Evolutionary conservation across 2,113 vertebrate species (phyloP).

Genomic region (Ploceus nigricollis): DNA sequence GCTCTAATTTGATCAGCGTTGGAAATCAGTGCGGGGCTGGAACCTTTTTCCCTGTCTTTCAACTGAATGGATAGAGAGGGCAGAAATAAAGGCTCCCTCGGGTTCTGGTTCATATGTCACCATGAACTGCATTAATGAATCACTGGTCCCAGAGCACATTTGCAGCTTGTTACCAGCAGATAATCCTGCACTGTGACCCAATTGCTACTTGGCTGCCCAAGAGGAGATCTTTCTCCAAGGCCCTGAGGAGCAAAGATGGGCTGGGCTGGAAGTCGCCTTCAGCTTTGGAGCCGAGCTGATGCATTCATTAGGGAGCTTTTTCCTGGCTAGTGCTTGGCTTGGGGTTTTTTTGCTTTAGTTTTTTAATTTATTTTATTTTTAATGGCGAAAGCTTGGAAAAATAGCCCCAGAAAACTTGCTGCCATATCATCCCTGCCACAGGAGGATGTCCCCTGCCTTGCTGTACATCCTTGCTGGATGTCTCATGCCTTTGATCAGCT

Average conservation of each 20-base stretch:
- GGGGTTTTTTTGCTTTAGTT: not conserved
- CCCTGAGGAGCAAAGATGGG: conserved; percentile 28
- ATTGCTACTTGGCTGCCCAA: conserved; percentile 65
- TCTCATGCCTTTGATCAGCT: not conserved
- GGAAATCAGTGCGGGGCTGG: conserved; percentile 25
- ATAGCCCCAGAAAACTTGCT: not conserved
- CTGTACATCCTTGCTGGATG: not conserved
- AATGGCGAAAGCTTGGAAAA: not conserved
- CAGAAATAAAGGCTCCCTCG: conserved; percentile 64
- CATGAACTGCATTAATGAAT: conserved; percentile 67
- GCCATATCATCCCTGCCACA: not conserved
- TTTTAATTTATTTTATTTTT: not conserved
- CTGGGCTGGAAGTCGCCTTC: conserved; percentile 34
- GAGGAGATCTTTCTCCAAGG: conserved; percentile 52
- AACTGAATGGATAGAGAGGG: conserved; percentile 54
- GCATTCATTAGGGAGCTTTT: conserved; percentile 19
- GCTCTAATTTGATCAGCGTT: not conserved
- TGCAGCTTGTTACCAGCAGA: conserved; percentile 61
- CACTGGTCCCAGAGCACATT: conserved; percentile 66
- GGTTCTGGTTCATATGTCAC: conserved; percentile 65
- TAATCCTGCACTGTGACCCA: conserved; percentile 66
- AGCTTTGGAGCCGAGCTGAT: conserved; percentile 30
- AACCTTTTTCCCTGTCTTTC: conserved; percentile 53
- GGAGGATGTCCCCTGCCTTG: not conserved
- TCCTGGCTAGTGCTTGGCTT: not conserved